Conservation (phyloP, 2,888 invertebrate genomes). For the Drosophila birchii region DNA sequence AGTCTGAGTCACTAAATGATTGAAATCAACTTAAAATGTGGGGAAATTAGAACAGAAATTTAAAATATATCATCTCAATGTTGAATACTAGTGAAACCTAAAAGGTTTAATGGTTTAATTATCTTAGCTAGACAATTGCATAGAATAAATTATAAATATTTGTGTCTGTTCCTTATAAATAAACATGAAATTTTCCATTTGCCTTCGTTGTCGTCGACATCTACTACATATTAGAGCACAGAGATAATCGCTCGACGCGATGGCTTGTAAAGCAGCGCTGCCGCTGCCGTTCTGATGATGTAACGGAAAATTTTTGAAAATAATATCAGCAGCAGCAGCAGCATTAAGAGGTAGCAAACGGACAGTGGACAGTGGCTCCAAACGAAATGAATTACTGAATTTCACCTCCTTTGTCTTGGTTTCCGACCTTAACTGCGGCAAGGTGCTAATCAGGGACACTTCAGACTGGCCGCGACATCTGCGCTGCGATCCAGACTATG, state of each 20-base stretch:
- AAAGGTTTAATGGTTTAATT: too few species aligned
- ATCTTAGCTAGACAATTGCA: conserved; percentile 18
- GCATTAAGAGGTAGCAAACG: conserved; percentile 1
- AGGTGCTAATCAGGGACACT: conserved; percentile 39
- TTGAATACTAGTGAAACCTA: background rate
- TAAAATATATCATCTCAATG: background rate
- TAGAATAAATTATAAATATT: conserved; percentile 26
- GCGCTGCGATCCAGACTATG: conserved; percentile 10
- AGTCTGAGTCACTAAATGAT: background rate
- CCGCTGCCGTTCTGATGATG: conserved; percentile 51
- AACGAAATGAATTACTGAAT: background rate
- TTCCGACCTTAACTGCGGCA: background rate
- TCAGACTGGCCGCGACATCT: conserved; percentile 20
- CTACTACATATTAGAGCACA: conserved; percentile 10
- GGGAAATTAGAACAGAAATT: background rate
- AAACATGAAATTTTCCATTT: conserved; percentile 72
- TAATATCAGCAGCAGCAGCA: conserved; percentile 5
- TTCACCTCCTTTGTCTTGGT: conserved; percentile 1
- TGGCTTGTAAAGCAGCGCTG: conserved; percentile 50
- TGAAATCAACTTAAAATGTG: background rate
- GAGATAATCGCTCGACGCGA: conserved; percentile 61
- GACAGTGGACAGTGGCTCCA: background rate
- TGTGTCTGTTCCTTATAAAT: conserved; percentile 55
- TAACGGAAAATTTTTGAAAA: conserved; percentile 56
- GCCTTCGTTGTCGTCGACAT: conserved; percentile 52